Evolutionary conservation across 23 tunicate species (phyloP), one percentile per base, ranked within the genome.

Genomic region (Aplidium turbinatum): DNA sequence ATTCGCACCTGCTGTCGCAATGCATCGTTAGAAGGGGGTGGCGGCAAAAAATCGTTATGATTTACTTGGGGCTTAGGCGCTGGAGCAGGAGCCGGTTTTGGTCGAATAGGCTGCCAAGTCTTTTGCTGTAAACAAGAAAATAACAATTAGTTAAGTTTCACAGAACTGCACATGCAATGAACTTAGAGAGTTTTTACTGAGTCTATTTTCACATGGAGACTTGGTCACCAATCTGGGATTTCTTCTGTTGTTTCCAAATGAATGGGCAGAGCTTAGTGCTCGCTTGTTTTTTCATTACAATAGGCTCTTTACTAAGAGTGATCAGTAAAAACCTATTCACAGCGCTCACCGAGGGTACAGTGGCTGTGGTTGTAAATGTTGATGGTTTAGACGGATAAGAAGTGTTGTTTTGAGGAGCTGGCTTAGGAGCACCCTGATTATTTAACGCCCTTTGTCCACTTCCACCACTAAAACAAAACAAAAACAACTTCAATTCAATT

Each of bases 41-140:
- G 86, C 21, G 87, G 96, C 6, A 88, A 75, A 30, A 73, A 58
- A n/a, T 76, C 83, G 23, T 87, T 82, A 11, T 9, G 21, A 11
- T 32, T 36, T 13, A 73, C 31, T 38, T 30, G 27, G 11, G 57
- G 52, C 6, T 46, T 28, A 24, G 61, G 56, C 55, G 55, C 11
- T 35, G 70, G 64, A 0, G 30, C 74, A 0, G 57, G 57, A 47
- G 61, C 61, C 31, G 54, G 7, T 1, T 3, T 38, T 30, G 55
- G 70, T 20, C 28, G 78, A 36, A 3, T 74, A 34, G 89, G 89
- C 40, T 75, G 82, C 81, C 89, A 75, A 1, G 89, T 40, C 22
- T 75, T 53, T 65, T 83, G 70, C 7, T 27, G 57, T 19, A 78
- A 27, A 38, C 19, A 36, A 35, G 7, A 28, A n/a, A n/a, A n/a